Percentiles rank a stretch among this genome's conserved stretches.
These are phyloP conservation scores for Hippocampus zosterae DNA, from an alignment of 2,113 vertebrate species.

Conservation along the genomic window DNA sequence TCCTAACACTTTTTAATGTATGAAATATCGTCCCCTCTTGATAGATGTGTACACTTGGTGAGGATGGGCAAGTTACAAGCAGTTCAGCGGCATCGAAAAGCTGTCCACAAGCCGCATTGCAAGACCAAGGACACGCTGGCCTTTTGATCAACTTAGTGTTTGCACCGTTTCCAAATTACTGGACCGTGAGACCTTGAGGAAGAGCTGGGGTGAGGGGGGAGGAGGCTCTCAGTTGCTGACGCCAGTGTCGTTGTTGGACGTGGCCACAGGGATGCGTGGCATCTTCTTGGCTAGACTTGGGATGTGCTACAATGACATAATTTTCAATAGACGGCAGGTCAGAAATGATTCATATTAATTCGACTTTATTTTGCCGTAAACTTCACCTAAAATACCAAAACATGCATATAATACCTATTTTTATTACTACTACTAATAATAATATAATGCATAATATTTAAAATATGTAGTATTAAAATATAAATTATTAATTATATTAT, in stretches of 20 bases:
- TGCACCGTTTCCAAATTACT: slow-evolving; percentile 1
- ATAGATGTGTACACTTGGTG: neutral
- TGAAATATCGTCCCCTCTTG: neutral
- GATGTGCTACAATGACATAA: slow-evolving; percentile 77
- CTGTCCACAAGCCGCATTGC: neutral
- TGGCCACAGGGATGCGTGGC: slow-evolving; percentile 83
- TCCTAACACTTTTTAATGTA: neutral
- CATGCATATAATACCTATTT: too few species aligned
- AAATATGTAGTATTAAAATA: too few species aligned
- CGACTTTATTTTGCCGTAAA: too few species aligned
- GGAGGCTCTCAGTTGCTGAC: slow-evolving; percentile 78
- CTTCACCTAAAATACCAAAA: too few species aligned
- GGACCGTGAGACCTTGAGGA: slow-evolving; percentile 56
- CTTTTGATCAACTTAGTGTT: slow-evolving; percentile 9
- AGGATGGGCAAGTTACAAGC: neutral
- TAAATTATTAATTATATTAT: too few species aligned
- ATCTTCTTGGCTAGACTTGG: slow-evolving; percentile 96
- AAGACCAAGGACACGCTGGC: slow-evolving; percentile 6
- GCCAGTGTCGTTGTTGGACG: slow-evolving; percentile 68
- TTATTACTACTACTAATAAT: too few species aligned
- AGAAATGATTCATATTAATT: too few species aligned
- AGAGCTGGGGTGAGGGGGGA: slow-evolving; percentile 41
- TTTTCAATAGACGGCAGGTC: neutral
- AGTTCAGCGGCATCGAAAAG: neutral
- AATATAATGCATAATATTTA: too few species aligned